Conservation (phyloP, 2,888 invertebrate species). For the Tinea semifulvella region DNA sequence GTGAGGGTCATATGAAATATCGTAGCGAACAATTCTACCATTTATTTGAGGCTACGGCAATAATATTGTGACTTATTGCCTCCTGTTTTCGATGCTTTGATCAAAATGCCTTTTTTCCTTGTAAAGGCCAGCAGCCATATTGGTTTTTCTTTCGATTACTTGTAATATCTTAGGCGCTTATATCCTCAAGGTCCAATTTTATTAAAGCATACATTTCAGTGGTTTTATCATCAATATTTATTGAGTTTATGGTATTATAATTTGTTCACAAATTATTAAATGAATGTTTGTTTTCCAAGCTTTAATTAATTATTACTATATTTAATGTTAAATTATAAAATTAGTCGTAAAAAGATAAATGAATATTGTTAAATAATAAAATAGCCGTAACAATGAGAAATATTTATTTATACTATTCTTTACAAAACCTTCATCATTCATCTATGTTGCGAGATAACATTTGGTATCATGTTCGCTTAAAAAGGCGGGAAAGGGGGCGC, state of each 20-base stretch:
- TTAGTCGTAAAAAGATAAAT: too few relatives aligned
- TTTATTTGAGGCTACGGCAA: slow-evolving; percentile 52
- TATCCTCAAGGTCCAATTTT: not conserved
- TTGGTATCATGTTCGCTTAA: slow-evolving; percentile 20
- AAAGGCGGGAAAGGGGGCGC: slow-evolving; percentile 51
- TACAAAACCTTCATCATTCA: not conserved
- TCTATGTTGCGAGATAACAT: slow-evolving; percentile 9
- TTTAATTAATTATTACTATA: too few relatives aligned
- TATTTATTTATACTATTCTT: too few relatives aligned
- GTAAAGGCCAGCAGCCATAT: not conserved
- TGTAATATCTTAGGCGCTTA: too few relatives aligned
- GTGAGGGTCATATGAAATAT: slow-evolving; percentile 41
- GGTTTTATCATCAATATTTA: too few relatives aligned
- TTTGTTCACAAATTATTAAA: too few relatives aligned
- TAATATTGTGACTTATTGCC: slow-evolving; percentile 65
- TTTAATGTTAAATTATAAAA: too few relatives aligned
- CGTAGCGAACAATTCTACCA: slow-evolving; percentile 47
- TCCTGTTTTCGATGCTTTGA: slow-evolving; percentile 20
- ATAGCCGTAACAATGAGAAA: too few relatives aligned
- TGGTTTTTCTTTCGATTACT: not conserved
- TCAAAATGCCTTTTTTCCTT: slow-evolving; percentile 16
- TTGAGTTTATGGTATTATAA: too few relatives aligned
- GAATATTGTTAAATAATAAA: too few relatives aligned
- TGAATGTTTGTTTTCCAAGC: too few relatives aligned
- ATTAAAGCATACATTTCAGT: too few relatives aligned